A percentile compares a stretch with the other conserved stretches of the same genome.
phyloP scores from a whole-genome alignment of 2,888 invertebrate species.

The Tipula lateralis region DNA sequence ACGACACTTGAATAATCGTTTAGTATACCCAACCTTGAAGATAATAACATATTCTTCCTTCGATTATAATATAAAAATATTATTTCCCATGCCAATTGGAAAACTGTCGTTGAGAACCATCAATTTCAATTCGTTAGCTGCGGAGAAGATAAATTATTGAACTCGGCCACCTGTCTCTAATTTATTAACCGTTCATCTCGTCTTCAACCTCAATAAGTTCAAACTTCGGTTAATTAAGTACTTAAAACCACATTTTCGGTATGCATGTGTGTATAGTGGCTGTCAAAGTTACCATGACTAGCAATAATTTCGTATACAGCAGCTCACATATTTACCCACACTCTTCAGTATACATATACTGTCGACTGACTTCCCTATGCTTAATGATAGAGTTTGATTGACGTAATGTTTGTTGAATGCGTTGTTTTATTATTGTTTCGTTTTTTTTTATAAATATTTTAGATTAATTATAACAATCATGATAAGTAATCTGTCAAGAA shows the following conservation, averaged over 20 bases:
- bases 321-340: not conserved
- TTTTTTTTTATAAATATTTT: not conserved
- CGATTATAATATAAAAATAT: not conserved
- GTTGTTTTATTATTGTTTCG: not conserved
- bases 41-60: not conserved
- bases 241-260: not conserved
- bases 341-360: not conserved
- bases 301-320: not conserved
- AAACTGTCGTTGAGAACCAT: not conserved
- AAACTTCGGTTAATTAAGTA: not conserved
- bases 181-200: not conserved
- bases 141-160: not conserved
- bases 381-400: not conserved
- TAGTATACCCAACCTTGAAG: not conserved
- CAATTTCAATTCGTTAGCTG: not conserved
- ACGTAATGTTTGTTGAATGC: not conserved
- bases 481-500: conserved; percentile 19
- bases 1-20: not conserved
- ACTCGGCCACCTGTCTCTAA: not conserved
- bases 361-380: not conserved
- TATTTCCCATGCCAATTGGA: not conserved
- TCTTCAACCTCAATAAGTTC: not conserved
- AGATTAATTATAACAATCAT: conserved; percentile 6
- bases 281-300: not conserved
- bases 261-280: not conserved